A percentile compares a stretch with the other conserved stretches of the same genome.
phyloP scores from a whole-genome alignment of 2,888 invertebrate species.

The Gymnocheta viridis region DNA sequence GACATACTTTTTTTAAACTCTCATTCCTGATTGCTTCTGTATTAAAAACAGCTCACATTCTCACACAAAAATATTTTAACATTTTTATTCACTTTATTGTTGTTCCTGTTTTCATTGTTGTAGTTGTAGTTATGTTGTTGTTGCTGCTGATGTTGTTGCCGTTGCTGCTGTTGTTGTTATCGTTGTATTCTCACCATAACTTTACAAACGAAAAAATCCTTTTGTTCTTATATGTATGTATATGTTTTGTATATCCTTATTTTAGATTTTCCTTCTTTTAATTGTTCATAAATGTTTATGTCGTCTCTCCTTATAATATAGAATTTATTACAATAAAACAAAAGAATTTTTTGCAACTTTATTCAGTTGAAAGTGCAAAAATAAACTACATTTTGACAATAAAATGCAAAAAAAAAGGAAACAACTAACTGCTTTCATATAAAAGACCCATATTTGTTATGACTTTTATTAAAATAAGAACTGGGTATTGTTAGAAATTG shows the following conservation, averaged over 20 bases:
- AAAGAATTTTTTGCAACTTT: slow-evolving; percentile 25
- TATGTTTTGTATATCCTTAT: slow-evolving; percentile 46
- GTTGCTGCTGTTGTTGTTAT: background rate
- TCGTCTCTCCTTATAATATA: slow-evolving; percentile 50
- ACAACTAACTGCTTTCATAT: background rate
- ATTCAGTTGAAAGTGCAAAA: slow-evolving; percentile 24
- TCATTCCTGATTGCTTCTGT: background rate
- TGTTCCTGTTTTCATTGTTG: slow-evolving; percentile 1
- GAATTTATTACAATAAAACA: slow-evolving; percentile 50
- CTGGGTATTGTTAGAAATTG: slow-evolving; percentile 17
- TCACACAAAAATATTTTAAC: background rate
- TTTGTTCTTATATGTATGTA: slow-evolving; percentile 44
- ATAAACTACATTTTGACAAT: slow-evolving; percentile 1
- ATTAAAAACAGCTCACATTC: background rate
- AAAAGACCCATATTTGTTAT: slow-evolving; percentile 21
- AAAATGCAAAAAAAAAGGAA: background rate
- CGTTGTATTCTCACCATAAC: background rate
- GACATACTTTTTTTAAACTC: slow-evolving; percentile 29
- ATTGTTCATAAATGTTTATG: slow-evolving; percentile 57
- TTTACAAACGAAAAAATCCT: slow-evolving; percentile 29
- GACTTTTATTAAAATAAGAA: slow-evolving; percentile 36
- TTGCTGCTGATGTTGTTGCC: no score
- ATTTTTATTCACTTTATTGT: background rate
- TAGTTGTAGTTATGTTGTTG: background rate
- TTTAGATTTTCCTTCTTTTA: slow-evolving; percentile 50